A percentile compares a stretch with the other conserved stretches of the same genome.
Evolutionary conservation across 2,113 vertebrate genomes (phyloP).

Genomic region (Centropus unirufus): DNA sequence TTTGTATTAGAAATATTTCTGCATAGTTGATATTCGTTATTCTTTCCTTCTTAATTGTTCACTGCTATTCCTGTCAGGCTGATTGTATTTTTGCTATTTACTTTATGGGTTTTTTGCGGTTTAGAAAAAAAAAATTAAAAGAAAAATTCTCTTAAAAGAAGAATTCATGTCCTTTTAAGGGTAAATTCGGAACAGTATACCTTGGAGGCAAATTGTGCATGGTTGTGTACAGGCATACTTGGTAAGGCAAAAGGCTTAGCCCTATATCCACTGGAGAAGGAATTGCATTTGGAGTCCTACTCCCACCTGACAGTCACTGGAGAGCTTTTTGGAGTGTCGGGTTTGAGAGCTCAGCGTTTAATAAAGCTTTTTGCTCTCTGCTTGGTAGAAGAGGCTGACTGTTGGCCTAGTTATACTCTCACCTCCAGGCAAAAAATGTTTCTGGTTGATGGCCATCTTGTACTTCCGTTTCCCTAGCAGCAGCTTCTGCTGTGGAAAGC

Average conservation of each 20-base stretch:
- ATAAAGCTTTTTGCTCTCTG: neutral
- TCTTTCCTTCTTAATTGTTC: conserved; percentile 17
- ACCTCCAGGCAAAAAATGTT: neutral
- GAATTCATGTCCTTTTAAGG: neutral
- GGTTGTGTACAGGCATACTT: neutral
- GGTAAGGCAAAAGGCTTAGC: neutral
- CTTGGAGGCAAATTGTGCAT: neutral
- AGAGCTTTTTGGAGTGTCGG: neutral
- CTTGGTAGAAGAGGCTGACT: neutral
- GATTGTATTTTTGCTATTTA: neutral
- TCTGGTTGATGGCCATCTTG: neutral
- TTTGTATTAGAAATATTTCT: conserved; percentile 39
- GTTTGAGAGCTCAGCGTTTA: neutral
- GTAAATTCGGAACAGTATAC: neutral
- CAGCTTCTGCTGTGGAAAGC: neutral
- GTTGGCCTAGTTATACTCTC: neutral
- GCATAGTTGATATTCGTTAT: neutral
- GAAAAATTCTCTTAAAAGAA: too few relatives aligned
- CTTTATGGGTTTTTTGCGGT: neutral
- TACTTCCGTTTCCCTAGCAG: neutral
- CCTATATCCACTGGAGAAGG: neutral
- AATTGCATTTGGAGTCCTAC: neutral
- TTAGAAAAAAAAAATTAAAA: too few relatives aligned
- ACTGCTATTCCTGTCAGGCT: neutral
- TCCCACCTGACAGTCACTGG: neutral